Conservation (phyloP, 2,888 invertebrate species). For the Phortica okadai region DNA sequence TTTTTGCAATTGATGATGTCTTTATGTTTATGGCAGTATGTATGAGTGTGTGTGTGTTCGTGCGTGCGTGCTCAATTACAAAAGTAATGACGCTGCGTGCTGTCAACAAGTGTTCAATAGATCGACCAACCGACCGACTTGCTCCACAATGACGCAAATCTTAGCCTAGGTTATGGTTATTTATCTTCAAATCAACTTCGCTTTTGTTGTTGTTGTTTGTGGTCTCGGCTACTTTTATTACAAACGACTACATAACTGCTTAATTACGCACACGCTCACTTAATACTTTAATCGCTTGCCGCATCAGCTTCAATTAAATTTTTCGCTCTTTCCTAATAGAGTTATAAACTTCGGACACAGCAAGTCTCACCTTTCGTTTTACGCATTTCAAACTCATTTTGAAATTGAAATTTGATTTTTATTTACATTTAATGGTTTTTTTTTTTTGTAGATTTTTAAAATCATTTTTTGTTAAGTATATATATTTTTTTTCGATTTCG, state of each 20-base stretch:
- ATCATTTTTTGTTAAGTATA: neutral
- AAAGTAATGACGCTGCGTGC: neutral
- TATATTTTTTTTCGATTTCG: slow-evolving; percentile 29
- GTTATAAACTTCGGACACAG: neutral
- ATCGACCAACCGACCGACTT: neutral
- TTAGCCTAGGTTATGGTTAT: neutral
- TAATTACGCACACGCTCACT: neutral
- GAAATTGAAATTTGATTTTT: slow-evolving; percentile 48
- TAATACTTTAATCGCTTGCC: neutral
- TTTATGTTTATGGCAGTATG: neutral
- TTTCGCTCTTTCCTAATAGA: neutral
- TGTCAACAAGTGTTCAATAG: neutral
- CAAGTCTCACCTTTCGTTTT: slow-evolving; percentile 8
- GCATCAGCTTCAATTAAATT: neutral
- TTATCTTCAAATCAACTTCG: too few species aligned
- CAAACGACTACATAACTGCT: neutral
- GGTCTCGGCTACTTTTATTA: neutral
- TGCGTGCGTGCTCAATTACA: neutral
- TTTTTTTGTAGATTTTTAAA: neutral
- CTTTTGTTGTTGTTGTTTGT: neutral
- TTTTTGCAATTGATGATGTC: neutral
- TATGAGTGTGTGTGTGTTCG: neutral
- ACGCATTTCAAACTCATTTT: slow-evolving; percentile 3
- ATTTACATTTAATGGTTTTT: slow-evolving; percentile 50
- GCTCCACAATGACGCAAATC: neutral